Conservation (phyloP, 2,888 invertebrate species). For the Lysandra coridon region DNA sequence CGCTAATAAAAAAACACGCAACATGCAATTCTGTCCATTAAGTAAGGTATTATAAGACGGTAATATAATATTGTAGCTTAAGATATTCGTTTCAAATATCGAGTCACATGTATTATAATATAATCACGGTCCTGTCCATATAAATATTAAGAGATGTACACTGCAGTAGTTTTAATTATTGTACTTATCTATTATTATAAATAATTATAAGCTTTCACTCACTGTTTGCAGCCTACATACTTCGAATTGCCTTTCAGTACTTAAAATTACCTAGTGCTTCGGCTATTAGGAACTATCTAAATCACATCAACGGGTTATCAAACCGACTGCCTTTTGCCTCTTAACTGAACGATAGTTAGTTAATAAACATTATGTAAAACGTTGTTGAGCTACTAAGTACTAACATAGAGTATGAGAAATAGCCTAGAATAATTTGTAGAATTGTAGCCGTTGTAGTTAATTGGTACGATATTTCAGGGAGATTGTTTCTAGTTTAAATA, state of each 20-base stretch:
- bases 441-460: conserved; percentile 44
- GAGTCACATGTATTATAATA: conserved; percentile 66
- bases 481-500: conserved; percentile 37
- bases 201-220: conserved; percentile 21
- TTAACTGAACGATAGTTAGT: conserved; percentile 41
- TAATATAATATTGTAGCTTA: conserved; percentile 55
- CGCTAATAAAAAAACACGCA: conserved; percentile 63
- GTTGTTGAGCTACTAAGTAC: conserved; percentile 45
- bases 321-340: conserved; percentile 43
- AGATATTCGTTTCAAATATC: conserved; percentile 57
- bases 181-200: not conserved
- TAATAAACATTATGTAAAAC: conserved; percentile 42
- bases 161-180: conserved; percentile 28
- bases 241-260: conserved; percentile 26
- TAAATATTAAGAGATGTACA: conserved; percentile 52
- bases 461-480: conserved; percentile 35
- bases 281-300: conserved; percentile 35
- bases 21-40: conserved; percentile 80
- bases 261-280: conserved; percentile 35
- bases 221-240: conserved; percentile 11
- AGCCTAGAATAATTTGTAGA: conserved; percentile 47
- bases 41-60: conserved; percentile 62
- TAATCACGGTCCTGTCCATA: conserved; percentile 65
- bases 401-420: conserved; percentile 45
- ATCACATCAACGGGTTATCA: conserved; percentile 38